A percentile compares a stretch with the other conserved stretches of the same genome.
phyloP scores from a whole-genome alignment of 2,113 vertebrate species.

The Nycticorax nycticorax region DNA sequence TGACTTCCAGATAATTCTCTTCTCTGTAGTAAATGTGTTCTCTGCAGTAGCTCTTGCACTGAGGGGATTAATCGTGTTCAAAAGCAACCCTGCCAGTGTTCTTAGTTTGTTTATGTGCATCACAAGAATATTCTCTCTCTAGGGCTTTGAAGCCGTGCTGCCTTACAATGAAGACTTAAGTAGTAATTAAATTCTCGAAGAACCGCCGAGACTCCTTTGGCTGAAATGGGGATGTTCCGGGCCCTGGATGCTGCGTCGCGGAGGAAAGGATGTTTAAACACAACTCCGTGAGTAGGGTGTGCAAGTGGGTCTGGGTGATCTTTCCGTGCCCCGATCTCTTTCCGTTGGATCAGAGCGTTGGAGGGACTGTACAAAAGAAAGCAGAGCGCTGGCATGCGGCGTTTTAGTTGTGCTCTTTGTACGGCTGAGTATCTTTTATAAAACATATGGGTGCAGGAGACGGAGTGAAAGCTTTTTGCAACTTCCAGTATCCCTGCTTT shows the following conservation, averaged over 20 bases:
- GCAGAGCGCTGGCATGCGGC: not conserved
- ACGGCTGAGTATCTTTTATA: not conserved
- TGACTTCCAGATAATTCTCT: not conserved
- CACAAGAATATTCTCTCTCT: slow-evolving; percentile 43
- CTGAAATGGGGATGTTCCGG: slow-evolving; percentile 48
- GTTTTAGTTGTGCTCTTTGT: not conserved
- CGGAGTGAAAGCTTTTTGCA: not conserved
- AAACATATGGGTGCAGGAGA: fast-evolving
- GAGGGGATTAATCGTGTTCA: slow-evolving; percentile 3
- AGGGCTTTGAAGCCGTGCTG: slow-evolving; percentile 60
- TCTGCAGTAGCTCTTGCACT: not conserved
- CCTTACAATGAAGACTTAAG: slow-evolving; percentile 44
- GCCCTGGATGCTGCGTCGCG: not conserved
- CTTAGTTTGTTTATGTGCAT: slow-evolving; percentile 26
- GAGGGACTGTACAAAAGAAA: not conserved
- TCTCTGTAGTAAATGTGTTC: not conserved
- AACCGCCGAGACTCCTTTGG: slow-evolving; percentile 10
- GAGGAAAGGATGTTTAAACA: slow-evolving; percentile 27
- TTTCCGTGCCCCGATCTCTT: not conserved
- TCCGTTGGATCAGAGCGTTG: not conserved
- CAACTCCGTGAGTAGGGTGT: slow-evolving; percentile 43
- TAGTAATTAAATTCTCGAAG: slow-evolving; percentile 35
- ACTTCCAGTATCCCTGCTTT: not conserved
- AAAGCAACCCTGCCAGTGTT: not conserved
- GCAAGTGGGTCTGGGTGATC: not conserved